These are phyloP conservation scores for Acrocephalus scirpaceus DNA, from an alignment of 2,797 vertebrate genomes.

Conservation along the genomic window DNA sequence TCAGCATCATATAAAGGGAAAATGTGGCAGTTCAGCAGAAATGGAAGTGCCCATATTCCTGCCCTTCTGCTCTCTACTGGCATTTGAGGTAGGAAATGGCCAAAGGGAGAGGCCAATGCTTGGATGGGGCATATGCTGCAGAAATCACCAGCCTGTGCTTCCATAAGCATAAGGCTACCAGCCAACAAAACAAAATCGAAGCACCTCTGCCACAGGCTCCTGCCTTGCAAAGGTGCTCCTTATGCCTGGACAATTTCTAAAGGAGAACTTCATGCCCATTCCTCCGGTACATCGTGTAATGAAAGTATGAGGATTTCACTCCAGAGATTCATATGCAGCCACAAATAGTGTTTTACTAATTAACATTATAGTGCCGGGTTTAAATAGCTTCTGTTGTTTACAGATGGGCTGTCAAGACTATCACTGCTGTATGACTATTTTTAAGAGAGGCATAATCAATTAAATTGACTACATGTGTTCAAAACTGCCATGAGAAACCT, in stretches of 20 bases:
- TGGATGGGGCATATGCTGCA: not conserved
- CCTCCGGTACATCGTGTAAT: not conserved
- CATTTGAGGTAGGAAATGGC: not conserved
- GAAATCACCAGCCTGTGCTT: not conserved
- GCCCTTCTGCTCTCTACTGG: not conserved
- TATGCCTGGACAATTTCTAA: not conserved
- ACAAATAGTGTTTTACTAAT: constrained; percentile 22
- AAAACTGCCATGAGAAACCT: constrained; percentile 25
- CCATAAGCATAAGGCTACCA: not conserved
- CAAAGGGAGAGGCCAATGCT: not conserved
- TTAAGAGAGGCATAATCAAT: constrained; percentile 60
- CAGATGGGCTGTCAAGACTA: constrained; percentile 54
- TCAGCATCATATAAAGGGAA: not conserved
- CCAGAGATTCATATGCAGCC: not conserved
- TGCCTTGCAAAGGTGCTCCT: not conserved
- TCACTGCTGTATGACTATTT: constrained; percentile 45
- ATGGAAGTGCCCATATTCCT: not conserved
- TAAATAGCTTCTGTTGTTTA: constrained; percentile 61
- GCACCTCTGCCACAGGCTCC: not conserved
- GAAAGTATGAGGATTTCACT: not conserved
- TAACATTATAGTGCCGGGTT: not conserved
- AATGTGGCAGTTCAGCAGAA: not conserved
- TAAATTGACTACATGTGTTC: constrained; percentile 52
- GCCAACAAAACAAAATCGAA: not conserved
- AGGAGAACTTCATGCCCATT: not conserved